phyloP scores from a whole-genome alignment of 2,797 vertebrate species.

The Enteromius mattozi region DNA sequence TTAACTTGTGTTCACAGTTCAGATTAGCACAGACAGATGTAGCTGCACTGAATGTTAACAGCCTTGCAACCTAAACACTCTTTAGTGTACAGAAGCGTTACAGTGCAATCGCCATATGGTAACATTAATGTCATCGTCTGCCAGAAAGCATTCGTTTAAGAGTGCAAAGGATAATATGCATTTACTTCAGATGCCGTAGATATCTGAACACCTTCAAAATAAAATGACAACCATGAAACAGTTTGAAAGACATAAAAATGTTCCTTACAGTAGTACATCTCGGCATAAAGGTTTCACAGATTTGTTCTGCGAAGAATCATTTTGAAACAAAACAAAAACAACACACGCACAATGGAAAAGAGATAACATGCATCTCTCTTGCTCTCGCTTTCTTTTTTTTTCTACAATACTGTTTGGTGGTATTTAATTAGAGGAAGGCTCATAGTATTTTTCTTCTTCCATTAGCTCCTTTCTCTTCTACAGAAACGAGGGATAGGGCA shows the following conservation, averaged over 20 bases:
- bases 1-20: not conserved
- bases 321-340: constrained; percentile 17
- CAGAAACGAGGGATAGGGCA: constrained; percentile 67
- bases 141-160: constrained; percentile 49
- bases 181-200: constrained; percentile 58
- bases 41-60: constrained; percentile 32
- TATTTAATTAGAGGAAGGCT: constrained; percentile 50
- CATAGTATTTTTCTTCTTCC: constrained; percentile 57
- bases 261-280: constrained; percentile 71
- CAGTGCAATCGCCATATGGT: constrained; percentile 40
- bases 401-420: constrained; percentile 75
- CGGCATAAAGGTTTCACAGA: constrained; percentile 45
- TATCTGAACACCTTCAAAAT: constrained; percentile 68
- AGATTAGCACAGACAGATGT: not conserved
- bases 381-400: constrained; percentile 48
- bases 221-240: constrained; percentile 58
- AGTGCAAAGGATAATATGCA: constrained; percentile 56
- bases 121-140: constrained; percentile 42
- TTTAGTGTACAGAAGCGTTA: constrained; percentile 60
- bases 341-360: constrained; percentile 33
- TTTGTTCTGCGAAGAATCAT: constrained; percentile 27
- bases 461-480: constrained; percentile 64
- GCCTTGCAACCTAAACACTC: constrained; percentile 39
- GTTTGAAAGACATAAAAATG: constrained; percentile 67
- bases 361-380: constrained; percentile 69